phyloP scores from a whole-genome alignment of 2,113 vertebrate genomes.

The Oncorhynchus mykiss region DNA sequence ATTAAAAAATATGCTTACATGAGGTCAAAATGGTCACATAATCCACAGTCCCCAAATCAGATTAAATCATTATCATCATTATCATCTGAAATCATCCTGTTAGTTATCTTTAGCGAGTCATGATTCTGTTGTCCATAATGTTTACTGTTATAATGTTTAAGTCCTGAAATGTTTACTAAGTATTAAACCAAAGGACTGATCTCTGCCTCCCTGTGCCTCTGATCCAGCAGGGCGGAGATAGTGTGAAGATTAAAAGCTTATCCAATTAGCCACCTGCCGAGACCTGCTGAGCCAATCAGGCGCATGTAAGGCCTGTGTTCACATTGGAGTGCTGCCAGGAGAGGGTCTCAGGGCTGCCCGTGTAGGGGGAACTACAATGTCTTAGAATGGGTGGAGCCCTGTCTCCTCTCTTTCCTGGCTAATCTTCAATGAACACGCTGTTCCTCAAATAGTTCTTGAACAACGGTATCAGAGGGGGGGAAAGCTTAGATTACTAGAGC shows the following conservation, averaged over 20 bases:
- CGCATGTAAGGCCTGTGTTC: slow-evolving; percentile 31
- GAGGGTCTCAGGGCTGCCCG: slow-evolving; percentile 6
- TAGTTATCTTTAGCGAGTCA: not conserved
- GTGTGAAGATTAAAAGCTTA: slow-evolving; percentile 51
- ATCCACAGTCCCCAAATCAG: not conserved
- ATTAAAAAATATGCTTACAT: not conserved
- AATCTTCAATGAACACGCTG: slow-evolving; percentile 22
- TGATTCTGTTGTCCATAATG: not conserved
- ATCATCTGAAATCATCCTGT: not conserved
- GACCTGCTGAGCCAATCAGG: slow-evolving; percentile 44
- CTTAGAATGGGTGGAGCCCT: not conserved
- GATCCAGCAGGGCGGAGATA: slow-evolving; percentile 17
- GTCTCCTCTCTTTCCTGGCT: slow-evolving; percentile 4
- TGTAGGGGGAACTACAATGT: not conserved
- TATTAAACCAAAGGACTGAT: slow-evolving; percentile 4
- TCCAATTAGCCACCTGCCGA: slow-evolving; percentile 53
- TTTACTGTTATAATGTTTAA: too few species aligned
- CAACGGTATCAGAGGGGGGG: slow-evolving; percentile 5
- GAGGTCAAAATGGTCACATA: not conserved
- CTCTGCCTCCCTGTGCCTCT: slow-evolving; percentile 2
- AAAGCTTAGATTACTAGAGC: slow-evolving; percentile 46
- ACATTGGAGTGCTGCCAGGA: slow-evolving; percentile 30
- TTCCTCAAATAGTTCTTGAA: slow-evolving; percentile 34
- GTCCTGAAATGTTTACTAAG: not conserved
- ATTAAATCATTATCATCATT: too few species aligned